phyloP scores from a whole-genome alignment of 2,797 vertebrate species.

The Hapalemur alaotrensis region DNA sequence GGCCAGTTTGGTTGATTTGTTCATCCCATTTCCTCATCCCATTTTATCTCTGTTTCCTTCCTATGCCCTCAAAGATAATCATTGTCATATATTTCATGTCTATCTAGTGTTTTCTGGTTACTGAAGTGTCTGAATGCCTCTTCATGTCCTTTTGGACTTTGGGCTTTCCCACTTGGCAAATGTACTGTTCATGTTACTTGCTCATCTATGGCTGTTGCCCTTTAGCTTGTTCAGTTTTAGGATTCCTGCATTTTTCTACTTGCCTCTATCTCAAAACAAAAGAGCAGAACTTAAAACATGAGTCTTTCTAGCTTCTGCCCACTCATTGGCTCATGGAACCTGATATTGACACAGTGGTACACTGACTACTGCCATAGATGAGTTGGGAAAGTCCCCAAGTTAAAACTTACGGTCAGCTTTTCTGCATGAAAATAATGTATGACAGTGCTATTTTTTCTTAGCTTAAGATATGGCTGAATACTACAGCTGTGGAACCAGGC shows the following conservation, averaged over 20 bases:
- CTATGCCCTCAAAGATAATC: accelerated
- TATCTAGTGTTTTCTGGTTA: background rate
- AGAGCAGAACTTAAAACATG: background rate
- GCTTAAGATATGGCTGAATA: accelerated
- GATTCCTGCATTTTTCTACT: background rate
- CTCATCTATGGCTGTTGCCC: accelerated
- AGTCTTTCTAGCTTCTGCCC: background rate
- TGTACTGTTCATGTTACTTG: background rate
- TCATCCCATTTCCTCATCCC: background rate
- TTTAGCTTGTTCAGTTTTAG: background rate
- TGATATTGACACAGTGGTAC: accelerated
- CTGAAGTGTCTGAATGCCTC: background rate
- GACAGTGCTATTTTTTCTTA: background rate
- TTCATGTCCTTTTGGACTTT: background rate
- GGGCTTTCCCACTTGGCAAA: background rate
- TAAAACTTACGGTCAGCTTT: background rate
- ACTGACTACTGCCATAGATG: accelerated
- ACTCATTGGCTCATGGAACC: accelerated
- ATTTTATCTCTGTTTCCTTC: background rate
- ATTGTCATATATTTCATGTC: accelerated
- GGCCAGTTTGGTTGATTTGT: no score
- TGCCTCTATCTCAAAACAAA: background rate
- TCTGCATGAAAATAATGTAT: accelerated
- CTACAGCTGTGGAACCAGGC: accelerated
- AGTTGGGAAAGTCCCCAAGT: background rate